Base-by-base conservation (phyloP, 2,113 vertebrate species). In the Rhombomys opimus region DNA sequence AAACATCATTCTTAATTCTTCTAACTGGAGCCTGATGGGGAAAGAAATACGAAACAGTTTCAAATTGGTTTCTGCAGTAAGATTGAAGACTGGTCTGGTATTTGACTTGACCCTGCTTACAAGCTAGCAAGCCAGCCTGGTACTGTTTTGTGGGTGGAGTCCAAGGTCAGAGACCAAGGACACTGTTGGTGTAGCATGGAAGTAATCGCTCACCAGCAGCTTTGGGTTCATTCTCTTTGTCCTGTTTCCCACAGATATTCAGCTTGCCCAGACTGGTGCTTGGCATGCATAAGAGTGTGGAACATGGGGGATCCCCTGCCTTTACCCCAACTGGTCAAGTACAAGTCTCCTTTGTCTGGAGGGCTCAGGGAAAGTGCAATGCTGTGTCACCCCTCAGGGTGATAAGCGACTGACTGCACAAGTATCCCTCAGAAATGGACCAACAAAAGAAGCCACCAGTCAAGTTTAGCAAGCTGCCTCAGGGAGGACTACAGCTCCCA, bases 291-390 rank as follows among this genome's bases (percentile, higher is more conserved):
- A 6, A 30, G 54, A 65, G n/a, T n/a, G 3, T 68, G 22, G 85
- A 59, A 7, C 0, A 7, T 15, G 35, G 46, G 57, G n/a, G 25
- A 50, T 30, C 15, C 10, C 18, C 50, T 14, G 5, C 27, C 25
- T 84, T 70, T 68, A 87, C 2, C 63, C 20, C 35, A 77, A 46
- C 35, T 7, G 81, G 38, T 41, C 32, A 85, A n/a, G 35, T 59
- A 57, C 78, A 20, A 65, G 25, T 70, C 35, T 11, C 57, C 54
- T 84, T 57, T 86, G 54, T 30, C 27, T 8, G 12, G 54, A 67
- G 17, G 32, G 12, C 9, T 9, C 7, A 3, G 25, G 46, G 7
- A 38, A 38, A 14, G 3, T 27, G 3, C 14, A 22, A 15, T 1
- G 3, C 27, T 52, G 52, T 18, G 11, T 72, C 22, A 14, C 22